Evolutionary conservation across 1,140 invertebrate genomes (phyloP), one percentile per base, ranked within the genome.

Genomic region (Ceratina japonica): DNA sequence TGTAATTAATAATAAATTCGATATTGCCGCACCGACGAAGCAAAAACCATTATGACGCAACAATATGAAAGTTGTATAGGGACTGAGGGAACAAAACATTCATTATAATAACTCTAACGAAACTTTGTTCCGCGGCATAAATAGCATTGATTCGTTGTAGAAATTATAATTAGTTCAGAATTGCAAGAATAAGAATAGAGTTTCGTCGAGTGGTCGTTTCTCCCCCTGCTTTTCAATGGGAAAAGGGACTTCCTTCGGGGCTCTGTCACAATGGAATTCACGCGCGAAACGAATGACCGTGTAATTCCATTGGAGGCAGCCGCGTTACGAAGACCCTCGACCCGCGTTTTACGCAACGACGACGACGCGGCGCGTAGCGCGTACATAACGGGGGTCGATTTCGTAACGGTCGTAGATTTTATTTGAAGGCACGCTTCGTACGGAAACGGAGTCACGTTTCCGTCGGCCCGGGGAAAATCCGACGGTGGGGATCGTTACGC

Each of bases 1-100:
- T 49, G n/a, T 20, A 12, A 73, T 78, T 72, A 78, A 66, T 62
- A 16, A 27, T 80, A 51, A 82, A 63, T 54, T 44, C 16, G 0
- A 22, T 61, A 37, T 58, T 20, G 44, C 3, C 31, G 15, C 58
- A 68, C 49, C 15, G 51, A 13, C 10, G 27, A 24, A 1, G 49
- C 24, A n/a, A 74, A 72, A 79, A 73, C 22, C 54, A n/a, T 24
- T 0, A 13, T 5, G 52, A 16, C 58, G 16, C 44, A 69, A 68
- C 52, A 24, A 44, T 16, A n/a, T n/a, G n/a, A 22, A 2, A 18
- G 27, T 4, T 7, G 13, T 51, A n/a, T 61, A 49, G 44, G n/a
- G 31, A 80, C 27, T 31, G 27, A 31, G 27, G 1, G 27, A 31
- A 31, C 27, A 31, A 31, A 31, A 31, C 27, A 31, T 31, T 31